These are phyloP conservation scores for Euzophera pinguis DNA, from an alignment of 2,888 invertebrate genomes.

Conservation along the genomic window DNA sequence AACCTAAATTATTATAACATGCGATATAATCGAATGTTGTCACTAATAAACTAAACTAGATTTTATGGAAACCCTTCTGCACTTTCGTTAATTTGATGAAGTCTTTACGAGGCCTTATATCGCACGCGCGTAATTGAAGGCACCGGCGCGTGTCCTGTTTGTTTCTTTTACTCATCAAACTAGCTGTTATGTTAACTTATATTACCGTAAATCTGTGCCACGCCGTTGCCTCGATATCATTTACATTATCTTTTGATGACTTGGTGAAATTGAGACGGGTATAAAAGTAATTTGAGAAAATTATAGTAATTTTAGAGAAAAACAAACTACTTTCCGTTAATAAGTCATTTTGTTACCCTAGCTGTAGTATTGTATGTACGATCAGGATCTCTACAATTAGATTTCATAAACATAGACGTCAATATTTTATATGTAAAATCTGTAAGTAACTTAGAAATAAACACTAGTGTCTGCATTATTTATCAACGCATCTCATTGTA, in stretches of 20 bases:
- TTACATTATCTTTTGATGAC: slow-evolving; percentile 13
- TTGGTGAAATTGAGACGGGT: slow-evolving; percentile 4
- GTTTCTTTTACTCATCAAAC: slow-evolving; percentile 39
- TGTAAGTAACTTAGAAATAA: no score
- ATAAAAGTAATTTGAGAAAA: neutral
- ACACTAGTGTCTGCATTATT: no score
- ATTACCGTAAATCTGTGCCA: slow-evolving; percentile 39
- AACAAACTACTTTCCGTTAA: no score
- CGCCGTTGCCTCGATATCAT: slow-evolving; percentile 27
- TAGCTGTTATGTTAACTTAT: slow-evolving; percentile 34
- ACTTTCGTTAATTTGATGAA: slow-evolving; percentile 7
- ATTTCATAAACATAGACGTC: no score
- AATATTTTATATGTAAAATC: no score
- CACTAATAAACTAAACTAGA: no score
- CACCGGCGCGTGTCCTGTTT: slow-evolving; percentile 49
- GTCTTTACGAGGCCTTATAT: slow-evolving; percentile 44
- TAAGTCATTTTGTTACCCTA: no score
- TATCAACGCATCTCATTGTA: no score
- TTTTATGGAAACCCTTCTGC: neutral
- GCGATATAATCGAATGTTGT: no score
- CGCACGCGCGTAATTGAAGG: slow-evolving; percentile 43
- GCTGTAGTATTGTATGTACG: neutral
- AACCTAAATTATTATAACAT: no score
- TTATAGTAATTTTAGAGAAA: no score
- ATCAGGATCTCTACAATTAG: no score